Base-by-base conservation (phyloP, 2,888 invertebrate genomes). In the Artemia sp. region DNA sequence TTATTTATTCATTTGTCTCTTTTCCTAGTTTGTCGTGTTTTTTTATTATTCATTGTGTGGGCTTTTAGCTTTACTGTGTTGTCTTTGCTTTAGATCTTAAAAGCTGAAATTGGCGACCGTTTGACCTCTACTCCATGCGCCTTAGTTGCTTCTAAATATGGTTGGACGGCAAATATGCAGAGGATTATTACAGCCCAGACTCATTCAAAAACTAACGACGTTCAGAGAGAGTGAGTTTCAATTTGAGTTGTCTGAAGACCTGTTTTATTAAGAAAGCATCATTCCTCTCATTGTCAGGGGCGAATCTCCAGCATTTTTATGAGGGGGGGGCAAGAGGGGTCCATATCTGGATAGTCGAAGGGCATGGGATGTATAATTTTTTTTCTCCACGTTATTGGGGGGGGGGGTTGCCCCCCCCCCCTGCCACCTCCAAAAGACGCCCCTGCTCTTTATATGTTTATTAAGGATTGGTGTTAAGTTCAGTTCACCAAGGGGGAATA, bases 151-250 rank as follows among this genome's bases (percentile, higher is more conserved):
- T 81, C 81, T 70, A 79, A 80, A 73, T 84, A 82, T 75, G 84
- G 84, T 67, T 85, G 84, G 83, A 83, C 83, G 66, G 84, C 83
- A 72, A 85, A 85, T 76, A 85, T 84, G 84, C 84, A 84, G 75
- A 78, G 84, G 67, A 82, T 85, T 74, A 83, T 84, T 78, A 74
- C 75, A 14, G 77, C 78, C 11, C 84, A 84, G 76, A 83, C 85
- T 1, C 84, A 84, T 75, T 81, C 83, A 73, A 85, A 84, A 76
- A 77, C 81, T 51, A 79, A 82, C 68, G 82, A 83, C 72, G 77
- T 80, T 24, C 80, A 81, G 68, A 77, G 80, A 74, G 78, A 81
- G 80, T 82, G 76, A 74, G 79, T 75, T 66, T 69, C 12, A 19
- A 52, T 58, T 24, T 19, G 12, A 12, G 24, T 70, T 69, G 67